Conservation (phyloP, 2,888 invertebrate genomes). For the Drosophila formosana region DNA sequence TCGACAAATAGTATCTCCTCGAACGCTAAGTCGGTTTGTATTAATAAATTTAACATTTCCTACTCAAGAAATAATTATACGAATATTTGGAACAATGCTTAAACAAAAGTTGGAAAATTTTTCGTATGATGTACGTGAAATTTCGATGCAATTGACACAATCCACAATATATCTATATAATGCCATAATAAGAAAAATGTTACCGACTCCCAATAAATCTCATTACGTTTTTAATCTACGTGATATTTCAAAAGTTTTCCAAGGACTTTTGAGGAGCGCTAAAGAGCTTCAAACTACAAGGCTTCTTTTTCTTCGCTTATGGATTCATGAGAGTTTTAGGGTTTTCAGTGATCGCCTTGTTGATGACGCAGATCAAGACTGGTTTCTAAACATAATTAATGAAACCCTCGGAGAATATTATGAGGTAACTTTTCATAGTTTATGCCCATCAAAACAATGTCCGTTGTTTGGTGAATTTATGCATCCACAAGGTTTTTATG, state of each 20-base stretch:
- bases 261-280: slow-evolving; percentile 92
- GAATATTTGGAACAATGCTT: slow-evolving; percentile 94
- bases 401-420: slow-evolving; percentile 92
- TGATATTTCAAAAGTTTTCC: slow-evolving; percentile 94
- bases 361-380: slow-evolving; percentile 91
- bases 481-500: slow-evolving; percentile 91
- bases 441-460: slow-evolving; percentile 90
- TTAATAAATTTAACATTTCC: slow-evolving; percentile 93
- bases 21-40: slow-evolving; percentile 92
- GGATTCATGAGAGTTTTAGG: slow-evolving; percentile 94
- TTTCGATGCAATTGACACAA: slow-evolving; percentile 88
- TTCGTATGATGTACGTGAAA: slow-evolving; percentile 91
- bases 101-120: slow-evolving; percentile 91
- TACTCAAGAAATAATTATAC: slow-evolving; percentile 90
- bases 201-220: slow-evolving; percentile 95
- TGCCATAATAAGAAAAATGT: slow-evolving; percentile 89
- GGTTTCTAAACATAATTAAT: slow-evolving; percentile 90
- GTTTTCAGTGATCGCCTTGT: slow-evolving; percentile 94
- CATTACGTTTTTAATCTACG: slow-evolving; percentile 96
- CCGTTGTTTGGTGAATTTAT: slow-evolving; percentile 93
- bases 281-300: slow-evolving; percentile 92
- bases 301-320: slow-evolving; percentile 90
- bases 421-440: slow-evolving; percentile 91
- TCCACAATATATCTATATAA: slow-evolving; percentile 93
- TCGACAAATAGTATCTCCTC: slow-evolving; percentile 91